Percentiles rank a stretch among this genome's conserved stretches.
phyloP scores from a whole-genome alignment of 2,113 vertebrate species.

The Nothobranchius furzeri region DNA sequence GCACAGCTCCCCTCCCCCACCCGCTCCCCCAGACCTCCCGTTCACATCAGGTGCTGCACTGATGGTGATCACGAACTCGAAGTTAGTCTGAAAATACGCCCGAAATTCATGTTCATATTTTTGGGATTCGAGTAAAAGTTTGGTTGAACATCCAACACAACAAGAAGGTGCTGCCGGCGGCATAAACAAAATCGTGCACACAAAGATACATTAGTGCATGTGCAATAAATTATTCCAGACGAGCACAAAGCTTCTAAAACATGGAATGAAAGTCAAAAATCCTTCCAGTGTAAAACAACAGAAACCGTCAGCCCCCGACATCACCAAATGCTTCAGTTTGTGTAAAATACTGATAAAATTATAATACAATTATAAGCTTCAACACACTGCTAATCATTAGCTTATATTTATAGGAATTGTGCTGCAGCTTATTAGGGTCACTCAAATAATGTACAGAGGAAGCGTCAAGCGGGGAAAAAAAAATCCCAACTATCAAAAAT shows the following conservation, averaged over 20 bases:
- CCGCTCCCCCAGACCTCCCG: no score
- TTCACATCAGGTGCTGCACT: constrained; percentile 40
- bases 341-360: not conserved
- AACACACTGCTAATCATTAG: no score
- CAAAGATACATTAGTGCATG: constrained; percentile 75
- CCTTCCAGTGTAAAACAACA: constrained; percentile 78
- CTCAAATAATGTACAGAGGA: no score
- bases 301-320: constrained; percentile 17
- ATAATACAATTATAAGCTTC: no score
- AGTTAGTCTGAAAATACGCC: not conserved
- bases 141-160: constrained; percentile 28
- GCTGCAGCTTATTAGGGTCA: no score
- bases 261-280: constrained; percentile 76
- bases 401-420: no score
- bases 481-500: no score
- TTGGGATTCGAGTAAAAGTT: not conserved
- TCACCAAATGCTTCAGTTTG: not conserved
- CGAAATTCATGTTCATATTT: not conserved
- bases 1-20: constrained; percentile 33
- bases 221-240: constrained; percentile 72
- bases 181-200: constrained; percentile 63
- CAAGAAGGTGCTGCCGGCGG: constrained; percentile 28
- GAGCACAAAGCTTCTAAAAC: constrained; percentile 79
- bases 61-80: constrained; percentile 27
- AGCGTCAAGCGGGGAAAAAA: no score